A percentile compares a stretch with the other conserved stretches of the same genome.
phyloP scores from a whole-genome alignment of 2,888 invertebrate species.

The Holacanthella duospinosa region DNA sequence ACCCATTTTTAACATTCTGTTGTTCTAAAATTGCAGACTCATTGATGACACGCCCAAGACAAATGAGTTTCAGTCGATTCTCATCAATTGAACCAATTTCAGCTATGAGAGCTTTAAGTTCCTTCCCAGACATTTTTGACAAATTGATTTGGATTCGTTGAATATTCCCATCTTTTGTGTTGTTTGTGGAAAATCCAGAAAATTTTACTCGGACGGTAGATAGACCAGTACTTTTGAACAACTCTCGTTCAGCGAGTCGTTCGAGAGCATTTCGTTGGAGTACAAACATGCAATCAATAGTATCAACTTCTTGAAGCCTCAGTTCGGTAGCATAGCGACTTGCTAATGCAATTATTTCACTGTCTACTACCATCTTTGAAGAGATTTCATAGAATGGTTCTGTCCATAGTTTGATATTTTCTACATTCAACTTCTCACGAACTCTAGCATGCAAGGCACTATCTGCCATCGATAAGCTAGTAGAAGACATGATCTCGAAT shows the following conservation, averaged over 20 bases:
- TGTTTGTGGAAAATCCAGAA: constrained; percentile 46
- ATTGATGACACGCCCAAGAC: constrained; percentile 54
- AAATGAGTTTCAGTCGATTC: constrained; percentile 54
- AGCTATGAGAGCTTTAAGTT: constrained; percentile 45
- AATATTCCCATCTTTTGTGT: constrained; percentile 41
- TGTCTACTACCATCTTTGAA: constrained; percentile 44
- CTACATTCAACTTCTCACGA: constrained; percentile 55
- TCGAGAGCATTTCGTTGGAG: constrained; percentile 60
- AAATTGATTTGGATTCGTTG: constrained; percentile 50
- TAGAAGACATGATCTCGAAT: background rate
- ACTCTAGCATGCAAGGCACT: constrained; percentile 40
- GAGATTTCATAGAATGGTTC: constrained; percentile 54
- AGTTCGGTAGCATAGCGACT: constrained; percentile 50
- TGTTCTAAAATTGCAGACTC: constrained; percentile 45
- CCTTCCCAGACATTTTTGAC: constrained; percentile 45
- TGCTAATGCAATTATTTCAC: constrained; percentile 49
- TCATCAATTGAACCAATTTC: constrained; percentile 23
- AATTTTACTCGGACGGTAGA: constrained; percentile 62
- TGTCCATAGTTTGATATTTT: constrained; percentile 64
- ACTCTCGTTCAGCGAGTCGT: constrained; percentile 57
- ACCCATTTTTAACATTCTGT: constrained; percentile 59
- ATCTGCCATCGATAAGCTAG: constrained; percentile 11
- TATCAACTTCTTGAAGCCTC: constrained; percentile 46
- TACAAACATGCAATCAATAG: constrained; percentile 51
- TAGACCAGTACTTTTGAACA: constrained; percentile 58